These are phyloP conservation scores for Beaufortia kweichowensis DNA, from an alignment of 2,113 vertebrate genomes.

Conservation along the genomic window DNA sequence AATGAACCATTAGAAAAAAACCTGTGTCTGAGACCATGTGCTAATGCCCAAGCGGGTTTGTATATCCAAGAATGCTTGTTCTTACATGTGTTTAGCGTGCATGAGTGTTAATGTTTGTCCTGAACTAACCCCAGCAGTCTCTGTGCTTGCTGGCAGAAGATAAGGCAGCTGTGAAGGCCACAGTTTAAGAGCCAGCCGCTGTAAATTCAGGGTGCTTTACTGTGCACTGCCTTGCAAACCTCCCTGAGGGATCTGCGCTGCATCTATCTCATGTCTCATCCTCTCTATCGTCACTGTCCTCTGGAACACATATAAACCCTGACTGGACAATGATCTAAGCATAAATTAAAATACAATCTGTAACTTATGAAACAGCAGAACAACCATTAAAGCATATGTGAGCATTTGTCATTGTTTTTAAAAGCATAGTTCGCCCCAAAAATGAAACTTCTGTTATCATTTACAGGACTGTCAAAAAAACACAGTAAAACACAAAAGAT, in stretches of 20 bases:
- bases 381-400: not conserved
- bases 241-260: not conserved
- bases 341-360: not conserved
- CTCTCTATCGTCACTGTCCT: constrained; percentile 1
- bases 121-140: constrained; percentile 37
- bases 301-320: not conserved
- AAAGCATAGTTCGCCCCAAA: not conserved
- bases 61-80: constrained; percentile 1
- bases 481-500: too few species aligned
- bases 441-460: too few species aligned
- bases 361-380: not conserved
- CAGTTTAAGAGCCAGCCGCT: constrained; percentile 22
- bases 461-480: too few species aligned
- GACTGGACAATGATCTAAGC: not conserved
- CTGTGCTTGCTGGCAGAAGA: constrained; percentile 39
- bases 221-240: constrained; percentile 7
- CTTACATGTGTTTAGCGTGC: constrained; percentile 6
- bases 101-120: constrained; percentile 18
- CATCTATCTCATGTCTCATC: constrained; percentile 3
- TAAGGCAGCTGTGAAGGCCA: constrained; percentile 38
- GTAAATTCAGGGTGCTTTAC: constrained; percentile 28
- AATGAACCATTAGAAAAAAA: not conserved
- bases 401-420: not conserved
- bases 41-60: too few species aligned
- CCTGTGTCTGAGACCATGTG: not conserved